phyloP scores from a whole-genome alignment of 2,888 invertebrate genomes.

The Andrena chrysosceles region DNA sequence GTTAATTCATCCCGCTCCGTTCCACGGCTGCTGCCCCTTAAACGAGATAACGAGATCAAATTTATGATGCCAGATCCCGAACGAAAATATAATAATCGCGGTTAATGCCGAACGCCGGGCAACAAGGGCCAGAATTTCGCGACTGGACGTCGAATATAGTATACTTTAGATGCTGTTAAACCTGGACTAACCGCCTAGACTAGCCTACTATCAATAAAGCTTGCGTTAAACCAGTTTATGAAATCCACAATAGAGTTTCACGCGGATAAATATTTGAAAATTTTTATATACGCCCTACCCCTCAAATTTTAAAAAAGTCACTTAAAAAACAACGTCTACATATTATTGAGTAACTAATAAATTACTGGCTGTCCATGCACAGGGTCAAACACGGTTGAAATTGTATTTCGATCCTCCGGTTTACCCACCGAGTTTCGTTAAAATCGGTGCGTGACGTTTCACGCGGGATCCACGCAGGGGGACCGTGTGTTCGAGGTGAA shows the following conservation, averaged over 20 bases:
- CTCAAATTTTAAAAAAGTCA: no score
- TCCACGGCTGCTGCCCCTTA: constrained; percentile 78
- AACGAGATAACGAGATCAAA: constrained; percentile 85
- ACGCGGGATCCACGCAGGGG: constrained; percentile 27
- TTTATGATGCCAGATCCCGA: constrained; percentile 83
- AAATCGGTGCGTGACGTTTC: neutral
- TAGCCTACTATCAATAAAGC: neutral
- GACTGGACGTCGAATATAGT: constrained; percentile 27
- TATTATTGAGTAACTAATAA: neutral
- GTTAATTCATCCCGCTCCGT: constrained; percentile 71
- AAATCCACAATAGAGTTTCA: no score
- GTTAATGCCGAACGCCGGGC: constrained; percentile 79
- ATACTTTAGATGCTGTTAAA: neutral
- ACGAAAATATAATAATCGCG: constrained; percentile 84
- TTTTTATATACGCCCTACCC: no score
- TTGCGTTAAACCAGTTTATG: no score
- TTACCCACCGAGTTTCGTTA: neutral
- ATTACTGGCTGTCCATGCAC: neutral
- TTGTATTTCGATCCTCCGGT: neutral
- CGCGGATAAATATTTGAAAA: no score
- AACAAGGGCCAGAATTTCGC: constrained; percentile 63
- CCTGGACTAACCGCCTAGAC: neutral
- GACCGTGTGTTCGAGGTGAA: constrained; percentile 64
- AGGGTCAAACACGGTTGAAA: constrained; percentile 2
- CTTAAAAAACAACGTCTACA: no score